phyloP scores from a whole-genome alignment of 2,888 invertebrate species.

The Tenthredo amoena region DNA sequence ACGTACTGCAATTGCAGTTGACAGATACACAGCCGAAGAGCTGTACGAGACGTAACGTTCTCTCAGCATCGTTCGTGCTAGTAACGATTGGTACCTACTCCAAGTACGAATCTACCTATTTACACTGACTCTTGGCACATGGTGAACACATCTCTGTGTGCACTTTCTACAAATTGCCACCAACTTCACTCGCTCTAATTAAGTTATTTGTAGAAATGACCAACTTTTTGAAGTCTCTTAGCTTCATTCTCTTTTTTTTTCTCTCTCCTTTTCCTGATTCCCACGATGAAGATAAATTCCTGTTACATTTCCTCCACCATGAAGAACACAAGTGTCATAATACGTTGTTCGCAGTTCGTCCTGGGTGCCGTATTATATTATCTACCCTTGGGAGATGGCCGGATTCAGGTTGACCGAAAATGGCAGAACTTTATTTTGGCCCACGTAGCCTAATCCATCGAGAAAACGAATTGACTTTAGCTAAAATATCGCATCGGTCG shows the following conservation, averaged over 20 bases:
- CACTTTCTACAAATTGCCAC: slow-evolving; percentile 12
- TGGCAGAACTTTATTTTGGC: background rate
- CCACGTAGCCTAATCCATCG: background rate
- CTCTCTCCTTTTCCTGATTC: background rate
- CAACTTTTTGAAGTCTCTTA: background rate
- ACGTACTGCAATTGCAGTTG: background rate
- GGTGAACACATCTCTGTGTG: background rate
- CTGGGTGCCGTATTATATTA: background rate
- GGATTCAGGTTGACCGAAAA: background rate
- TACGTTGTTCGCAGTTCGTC: background rate
- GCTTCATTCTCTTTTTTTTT: background rate
- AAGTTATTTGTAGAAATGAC: background rate
- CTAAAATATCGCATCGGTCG: slow-evolving; percentile 31
- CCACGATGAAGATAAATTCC: background rate
- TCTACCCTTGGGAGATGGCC: background rate
- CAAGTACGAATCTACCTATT: background rate
- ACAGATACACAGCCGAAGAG: background rate
- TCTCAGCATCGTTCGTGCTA: background rate
- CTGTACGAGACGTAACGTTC: background rate
- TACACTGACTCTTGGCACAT: slow-evolving; percentile 24
- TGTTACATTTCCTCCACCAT: background rate
- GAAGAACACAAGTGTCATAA: background rate
- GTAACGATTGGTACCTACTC: slow-evolving; percentile 4
- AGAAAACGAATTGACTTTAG: background rate
- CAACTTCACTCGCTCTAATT: background rate